Percentiles rank a stretch among this genome's conserved stretches.
phyloP scores from a whole-genome alignment of 2,888 invertebrate species.

The Prenolepis imparis region DNA sequence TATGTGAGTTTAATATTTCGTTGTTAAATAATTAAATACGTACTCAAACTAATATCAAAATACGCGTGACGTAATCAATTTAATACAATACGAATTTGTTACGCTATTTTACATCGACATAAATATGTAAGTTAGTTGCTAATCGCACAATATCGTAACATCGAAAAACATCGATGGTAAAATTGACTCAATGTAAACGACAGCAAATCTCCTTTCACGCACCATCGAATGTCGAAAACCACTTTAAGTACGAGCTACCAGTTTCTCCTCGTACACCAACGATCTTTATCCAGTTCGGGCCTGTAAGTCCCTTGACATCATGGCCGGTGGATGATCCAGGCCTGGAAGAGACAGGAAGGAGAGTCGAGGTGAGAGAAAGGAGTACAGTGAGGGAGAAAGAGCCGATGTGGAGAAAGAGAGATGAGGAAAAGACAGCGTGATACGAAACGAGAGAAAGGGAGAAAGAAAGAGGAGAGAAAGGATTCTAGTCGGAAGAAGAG shows the following conservation, averaged over 20 bases:
- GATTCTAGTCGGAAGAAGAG: conserved; percentile 46
- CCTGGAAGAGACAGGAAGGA: conserved; percentile 45
- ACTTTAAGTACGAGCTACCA: conserved; percentile 43
- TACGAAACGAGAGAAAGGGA: conserved; percentile 42
- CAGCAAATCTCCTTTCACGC: conserved; percentile 38
- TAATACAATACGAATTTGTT: conserved; percentile 20
- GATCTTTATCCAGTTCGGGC: conserved; percentile 20
- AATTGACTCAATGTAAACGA: conserved; percentile 7
- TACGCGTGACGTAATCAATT: conserved; percentile 24
- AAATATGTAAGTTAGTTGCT: neutral
- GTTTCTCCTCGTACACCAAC: conserved; percentile 30
- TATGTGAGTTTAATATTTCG: neutral
- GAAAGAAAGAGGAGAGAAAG: conserved; percentile 58
- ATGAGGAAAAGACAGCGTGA: conserved; percentile 50
- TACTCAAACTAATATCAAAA: conserved; percentile 36
- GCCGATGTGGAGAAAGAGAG: conserved; percentile 49
- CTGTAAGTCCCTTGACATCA: conserved; percentile 47
- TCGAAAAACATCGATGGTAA: conserved; percentile 28
- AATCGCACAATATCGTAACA: conserved; percentile 26
- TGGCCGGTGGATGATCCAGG: conserved; percentile 42
- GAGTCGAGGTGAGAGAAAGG: conserved; percentile 58
- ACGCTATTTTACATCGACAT: neutral
- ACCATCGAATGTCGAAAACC: conserved; percentile 24
- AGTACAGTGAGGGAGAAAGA: conserved; percentile 39
- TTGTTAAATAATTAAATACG: conserved; percentile 40